Evolutionary conservation across 2,888 invertebrate species (phyloP), one percentile per base, ranked within the genome.

Genomic region (Catonia carolina): DNA sequence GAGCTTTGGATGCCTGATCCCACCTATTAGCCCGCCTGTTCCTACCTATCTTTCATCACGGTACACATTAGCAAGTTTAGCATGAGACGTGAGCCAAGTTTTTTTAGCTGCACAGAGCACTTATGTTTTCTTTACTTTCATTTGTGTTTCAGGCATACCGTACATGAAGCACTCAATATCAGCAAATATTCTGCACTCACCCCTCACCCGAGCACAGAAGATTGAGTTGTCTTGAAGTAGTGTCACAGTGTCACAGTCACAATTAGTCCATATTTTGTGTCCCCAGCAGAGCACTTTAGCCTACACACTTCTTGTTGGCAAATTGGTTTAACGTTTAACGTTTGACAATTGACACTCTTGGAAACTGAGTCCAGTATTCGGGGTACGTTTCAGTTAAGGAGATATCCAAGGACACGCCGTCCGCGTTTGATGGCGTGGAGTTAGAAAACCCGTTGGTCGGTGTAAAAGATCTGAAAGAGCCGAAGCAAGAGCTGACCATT

Each of bases 281-380:
- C 27, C 27, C 27, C 27, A 27, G 27, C 66, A 63, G n/a, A n/a
- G 66, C 64, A 65, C 66, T 64, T 65, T 70, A 66, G 64, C 69
- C 69, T 68, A 39, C 53, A 55, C 55, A 37, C 18, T 14, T 50
- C 22, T 56, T 50, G 51, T 51, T 42, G 56, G 48, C 53, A 39
- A 50, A 23, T 36, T 27, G 48, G 31, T 18, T 35, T 37, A 53
- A 31, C 27, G 23, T 39, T 55, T 31, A 10, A 20, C 27, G 23
- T 39, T 55, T 31, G n/a, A 20, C 18, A 54, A 54, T 58, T 54
- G 50, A 47, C 42, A 57, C 54, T 41, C 42, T 42, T 53, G 36
- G 27, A 58, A 54, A 58, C 54, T 58, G 54, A 58, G 58, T 53
- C 58, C 50, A 53, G 18, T 58, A 54, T 54, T 58, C 58, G 58